Evolutionary conservation across 2,888 invertebrate species (phyloP), one percentile per base, ranked within the genome.

Genomic region (Trachelus stipa): DNA sequence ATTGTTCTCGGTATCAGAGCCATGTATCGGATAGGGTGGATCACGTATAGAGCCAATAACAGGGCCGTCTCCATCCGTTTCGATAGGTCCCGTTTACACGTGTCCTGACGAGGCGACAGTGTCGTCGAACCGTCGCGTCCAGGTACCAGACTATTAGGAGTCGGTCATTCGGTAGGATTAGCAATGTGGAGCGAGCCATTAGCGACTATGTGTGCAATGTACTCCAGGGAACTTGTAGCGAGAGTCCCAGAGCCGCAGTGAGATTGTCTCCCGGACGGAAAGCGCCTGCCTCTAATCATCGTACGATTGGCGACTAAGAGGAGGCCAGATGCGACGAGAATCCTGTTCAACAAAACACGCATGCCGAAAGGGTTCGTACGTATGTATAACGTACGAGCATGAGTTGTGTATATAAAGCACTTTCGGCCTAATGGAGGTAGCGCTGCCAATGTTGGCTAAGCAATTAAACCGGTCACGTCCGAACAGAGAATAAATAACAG

Each of bases 401-500:
- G 68, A 76, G 76, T 76, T 74, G 76, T 79, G 79, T 79, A 79
- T 79, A 76, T 79, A 79, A 79, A 79, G 79, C 79, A 79, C 79
- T 79, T 76, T 80, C 82, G 79, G 83, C 81, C 85, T 86, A 86
- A 86, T 86, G 86, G 86, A 86, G 82, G 86, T 85, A 83, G 83
- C 85, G 83, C 74, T 82, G 83, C 85, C 83, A 83, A 87, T 86
- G 86, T 86, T 86, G 85, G 86, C 86, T 83, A 85, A 86, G 86
- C 86, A 86, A 86, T 86, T 87, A 86, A 87, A 85, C 83, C 82
- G 78, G 85, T 83, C 79, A 79, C 81, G 82, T 81, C 82, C 83
- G 85, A 85, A 86, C 86, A 84, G 84, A 85, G 85, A 82, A 86
- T 86, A 86, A 86, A 86, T 86, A 86, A 85, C 85, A 82, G 85